Base-by-base conservation (phyloP, 2,113 vertebrate species). In the Corythornis madagascariensis region DNA sequence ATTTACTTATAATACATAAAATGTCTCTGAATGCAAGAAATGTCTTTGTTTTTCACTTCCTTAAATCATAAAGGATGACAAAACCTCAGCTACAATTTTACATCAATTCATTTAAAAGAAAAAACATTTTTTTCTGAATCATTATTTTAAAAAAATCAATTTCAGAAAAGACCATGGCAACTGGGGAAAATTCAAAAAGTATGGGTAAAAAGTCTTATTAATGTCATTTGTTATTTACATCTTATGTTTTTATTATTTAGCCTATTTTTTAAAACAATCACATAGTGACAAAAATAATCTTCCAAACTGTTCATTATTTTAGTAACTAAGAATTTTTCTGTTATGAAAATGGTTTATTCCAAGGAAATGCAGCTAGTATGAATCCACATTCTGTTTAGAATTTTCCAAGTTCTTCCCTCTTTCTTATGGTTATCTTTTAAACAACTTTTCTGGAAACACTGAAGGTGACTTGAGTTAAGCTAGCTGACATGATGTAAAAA, bases 401-500 rank as follows among this genome's bases (percentile, higher is more conserved):
- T 82, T 74, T 64, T 52, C 12, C 15, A 92, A 84, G 16, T 69
- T 56, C 7, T 76, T 55, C 65, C 29, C 22, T 70, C 1, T 31
- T 82, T 10, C 9, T 73, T 15, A 29, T 0, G 1, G 28, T 13
- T 47, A n/a, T 28, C 9, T 64, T 11, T 83, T 43, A 52, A 59
- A n/a, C 20, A 59, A 2, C 26, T 25, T 9, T 33, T 48, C 25
- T 67, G 69, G 24, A 67, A 75, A 48, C n/a, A 56, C 4, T 47
- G 48, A 26, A 52, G 28, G 29, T 71, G 59, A 5, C 24, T 55
- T 38, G 13, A 28, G 16, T 31, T 72, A 81, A 75, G 35, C 11
- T 72, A 18, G 4, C 9, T 53, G 76, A 4, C 19, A 20, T 0
- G 0, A 8, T 31, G 21, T 57, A 79, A 66, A 67, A 63, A 3